These are phyloP conservation scores for Halcyon smyrnensis DNA, from an alignment of 2,797 vertebrate genomes.

Conservation along the genomic window DNA sequence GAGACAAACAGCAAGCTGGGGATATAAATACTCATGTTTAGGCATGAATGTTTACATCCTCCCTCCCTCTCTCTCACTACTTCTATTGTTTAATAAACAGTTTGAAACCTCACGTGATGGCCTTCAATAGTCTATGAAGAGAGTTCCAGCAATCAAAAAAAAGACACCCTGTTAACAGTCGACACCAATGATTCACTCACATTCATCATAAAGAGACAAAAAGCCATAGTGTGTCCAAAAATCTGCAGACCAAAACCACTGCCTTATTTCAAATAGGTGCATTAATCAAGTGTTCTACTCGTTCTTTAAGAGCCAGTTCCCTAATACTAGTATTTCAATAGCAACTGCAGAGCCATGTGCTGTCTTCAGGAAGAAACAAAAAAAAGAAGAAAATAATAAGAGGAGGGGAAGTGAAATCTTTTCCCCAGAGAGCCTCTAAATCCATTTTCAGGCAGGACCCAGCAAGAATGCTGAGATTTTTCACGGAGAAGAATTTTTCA, in stretches of 20 bases:
- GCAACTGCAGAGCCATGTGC: neutral
- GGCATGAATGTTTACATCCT: slow-evolving; percentile 27
- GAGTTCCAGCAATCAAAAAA: neutral
- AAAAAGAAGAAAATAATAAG: too few relatives aligned
- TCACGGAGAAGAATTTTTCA: neutral
- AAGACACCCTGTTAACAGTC: neutral
- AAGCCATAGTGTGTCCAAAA: neutral
- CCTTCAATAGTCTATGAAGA: neutral
- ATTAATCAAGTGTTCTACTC: neutral
- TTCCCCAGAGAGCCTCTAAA: neutral
- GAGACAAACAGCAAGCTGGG: slow-evolving; percentile 24
- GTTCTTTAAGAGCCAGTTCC: neutral
- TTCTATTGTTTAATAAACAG: slow-evolving; percentile 8
- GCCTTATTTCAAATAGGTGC: neutral
- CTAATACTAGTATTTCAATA: neutral
- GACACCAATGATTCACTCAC: neutral
- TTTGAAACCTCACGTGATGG: neutral
- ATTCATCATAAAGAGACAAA: neutral
- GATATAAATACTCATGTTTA: neutral
- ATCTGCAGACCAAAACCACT: neutral
- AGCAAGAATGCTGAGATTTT: neutral
- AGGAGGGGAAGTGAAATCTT: neutral
- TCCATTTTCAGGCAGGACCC: neutral
- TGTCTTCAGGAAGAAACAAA: neutral
- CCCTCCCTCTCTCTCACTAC: neutral